Evolutionary conservation across 2,797 vertebrate species (phyloP).

Genomic region (Brachyalestes nurse): DNA sequence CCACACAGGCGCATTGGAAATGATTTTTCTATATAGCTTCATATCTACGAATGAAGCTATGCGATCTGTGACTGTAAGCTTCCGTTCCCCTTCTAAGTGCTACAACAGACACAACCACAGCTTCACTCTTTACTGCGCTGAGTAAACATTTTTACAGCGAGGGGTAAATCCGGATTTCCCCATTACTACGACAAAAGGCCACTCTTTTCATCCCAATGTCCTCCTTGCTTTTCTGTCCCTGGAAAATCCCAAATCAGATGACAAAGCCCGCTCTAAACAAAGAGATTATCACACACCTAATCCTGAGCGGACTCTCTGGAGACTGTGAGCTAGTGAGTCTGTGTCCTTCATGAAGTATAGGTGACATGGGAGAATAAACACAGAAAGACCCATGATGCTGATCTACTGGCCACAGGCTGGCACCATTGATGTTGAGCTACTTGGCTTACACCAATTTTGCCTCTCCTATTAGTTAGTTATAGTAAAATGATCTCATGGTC

Average conservation of each 20-base stretch:
- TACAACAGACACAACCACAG: conserved; percentile 20
- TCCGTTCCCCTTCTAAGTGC: conserved; percentile 6
- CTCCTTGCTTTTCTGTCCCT: conserved; percentile 54
- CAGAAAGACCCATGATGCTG: not conserved
- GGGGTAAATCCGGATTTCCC: conserved; percentile 58
- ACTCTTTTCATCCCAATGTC: conserved; percentile 52
- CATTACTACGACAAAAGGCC: conserved; percentile 56
- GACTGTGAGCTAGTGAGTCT: conserved; percentile 26
- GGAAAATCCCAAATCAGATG: conserved; percentile 59
- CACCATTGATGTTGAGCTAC: not conserved
- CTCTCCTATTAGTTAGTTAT: not conserved
- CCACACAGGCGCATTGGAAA: not conserved
- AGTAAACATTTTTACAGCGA: conserved; percentile 56
- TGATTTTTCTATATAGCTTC: not conserved
- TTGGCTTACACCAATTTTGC: conserved; percentile 20
- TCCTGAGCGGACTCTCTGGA: conserved; percentile 48
- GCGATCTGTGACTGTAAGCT: not conserved
- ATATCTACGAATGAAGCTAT: not conserved
- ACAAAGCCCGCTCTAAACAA: conserved; percentile 63
- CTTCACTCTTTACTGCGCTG: conserved; percentile 49
- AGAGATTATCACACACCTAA: conserved; percentile 63
- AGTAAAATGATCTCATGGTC: too few species aligned
- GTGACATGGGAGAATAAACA: conserved; percentile 12
- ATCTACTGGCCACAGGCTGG: conserved; percentile 4
- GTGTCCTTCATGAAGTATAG: conserved; percentile 28